Base-by-base conservation (phyloP, 2,888 invertebrate genomes). In the Epinotia demarniana region DNA sequence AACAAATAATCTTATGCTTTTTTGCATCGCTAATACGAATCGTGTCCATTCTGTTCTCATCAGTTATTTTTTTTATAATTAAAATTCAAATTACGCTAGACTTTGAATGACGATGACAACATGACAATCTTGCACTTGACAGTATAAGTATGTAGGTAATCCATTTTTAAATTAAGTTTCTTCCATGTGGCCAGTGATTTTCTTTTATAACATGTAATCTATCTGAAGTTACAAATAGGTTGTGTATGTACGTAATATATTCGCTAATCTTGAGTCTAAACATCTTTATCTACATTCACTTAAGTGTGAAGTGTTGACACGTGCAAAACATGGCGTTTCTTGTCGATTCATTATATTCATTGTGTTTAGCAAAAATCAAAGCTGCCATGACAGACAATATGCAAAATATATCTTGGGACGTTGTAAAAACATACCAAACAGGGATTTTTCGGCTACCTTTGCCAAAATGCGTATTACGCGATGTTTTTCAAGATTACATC, bases 181-280 rank as follows among this genome's bases (percentile, higher is more conserved):
- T 49, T 49, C 49, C 49, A 49, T 49, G 49, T 49, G 49, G 49
- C 49, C 49, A 49, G 49, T 49, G 49, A 49, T 16, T 49, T 49
- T 49, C 49, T 39, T 39, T 49, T 49, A 49, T 49, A 49, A 16
- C 16, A 12, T 13, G 13, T 23, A 23, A 23, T 23, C 23, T 23
- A 23, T 49, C 49, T 49, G 49, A 49, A 49, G 49, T 49, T 49
- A 49, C 49, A 49, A 61, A 3, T 27, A 13, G 13, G 6, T n/a
- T n/a, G n/a, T n/a, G n/a, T n/a, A n/a, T n/a, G n/a, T n/a, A n/a
- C n/a, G n/a, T n/a, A n/a, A n/a, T 33, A 33, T 33, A 13, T 61
- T 61, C 39, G 39, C 61, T 61, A 61, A 61, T 61, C 61, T 61
- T 61, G 27, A 61, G 61, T 61, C 61, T 61, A 61, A 61, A 61